These are phyloP conservation scores for Noctua janthe DNA, from an alignment of 2,888 invertebrate species.

Conservation along the genomic window DNA sequence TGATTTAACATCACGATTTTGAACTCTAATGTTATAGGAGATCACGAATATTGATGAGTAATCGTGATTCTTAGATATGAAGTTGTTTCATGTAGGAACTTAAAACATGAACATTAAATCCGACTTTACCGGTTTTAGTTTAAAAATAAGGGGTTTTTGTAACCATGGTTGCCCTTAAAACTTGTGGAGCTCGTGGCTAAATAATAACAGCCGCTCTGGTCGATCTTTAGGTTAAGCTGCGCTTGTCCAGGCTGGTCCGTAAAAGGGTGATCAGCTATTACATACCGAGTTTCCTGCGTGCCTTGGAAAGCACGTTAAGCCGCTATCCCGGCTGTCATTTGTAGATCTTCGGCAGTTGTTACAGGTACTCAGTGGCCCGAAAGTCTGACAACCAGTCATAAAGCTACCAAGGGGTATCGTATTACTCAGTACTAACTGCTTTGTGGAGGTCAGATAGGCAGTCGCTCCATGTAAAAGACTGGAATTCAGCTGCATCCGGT, in stretches of 20 bases:
- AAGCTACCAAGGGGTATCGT: not conserved
- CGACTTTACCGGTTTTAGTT: not conserved
- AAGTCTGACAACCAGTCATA: not conserved
- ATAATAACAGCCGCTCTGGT: not conserved
- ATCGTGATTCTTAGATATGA: conserved; percentile 17
- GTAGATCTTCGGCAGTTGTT: not conserved
- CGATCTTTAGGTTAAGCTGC: not conserved
- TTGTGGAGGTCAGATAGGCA: not conserved
- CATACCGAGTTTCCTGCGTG: not conserved
- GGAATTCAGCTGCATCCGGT: not conserved
- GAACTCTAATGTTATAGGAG: conserved; percentile 29
- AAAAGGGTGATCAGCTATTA: not conserved
- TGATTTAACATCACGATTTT: conserved; percentile 39
- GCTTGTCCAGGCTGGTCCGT: not conserved
- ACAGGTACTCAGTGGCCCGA: not conserved
- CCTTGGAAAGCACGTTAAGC: not conserved
- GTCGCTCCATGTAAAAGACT: not conserved
- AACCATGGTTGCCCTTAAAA: not conserved
- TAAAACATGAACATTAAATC: not conserved
- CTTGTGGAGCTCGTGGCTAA: not conserved
- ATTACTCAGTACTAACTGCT: not conserved
- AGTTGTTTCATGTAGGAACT: conserved; percentile 1
- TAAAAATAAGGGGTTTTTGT: not conserved
- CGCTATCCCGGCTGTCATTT: not conserved
- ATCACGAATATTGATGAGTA: conserved; percentile 44